Conservation (phyloP, 2,888 invertebrate species). For the Drosophila mulleri region DNA sequence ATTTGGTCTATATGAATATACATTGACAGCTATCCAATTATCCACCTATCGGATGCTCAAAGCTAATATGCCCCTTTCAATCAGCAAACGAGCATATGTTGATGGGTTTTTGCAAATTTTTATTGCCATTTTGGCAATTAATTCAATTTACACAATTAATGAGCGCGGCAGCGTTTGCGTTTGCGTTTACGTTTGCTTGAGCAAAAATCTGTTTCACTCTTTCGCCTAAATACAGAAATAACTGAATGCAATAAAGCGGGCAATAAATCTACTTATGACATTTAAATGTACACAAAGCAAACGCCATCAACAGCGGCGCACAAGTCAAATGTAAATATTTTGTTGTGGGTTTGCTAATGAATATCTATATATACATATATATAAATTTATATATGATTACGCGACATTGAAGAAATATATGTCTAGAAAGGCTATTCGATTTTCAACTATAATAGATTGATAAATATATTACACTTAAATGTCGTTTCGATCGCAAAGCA, state of each 20-base stretch:
- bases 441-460: neutral
- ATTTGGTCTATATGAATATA: no score
- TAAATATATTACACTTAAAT: neutral
- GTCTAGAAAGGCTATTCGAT: neutral
- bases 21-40: no score
- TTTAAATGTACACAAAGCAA: slow-evolving; percentile 63
- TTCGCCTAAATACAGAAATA: slow-evolving; percentile 36
- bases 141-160: slow-evolving; percentile 76
- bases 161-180: slow-evolving; percentile 34
- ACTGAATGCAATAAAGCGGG: slow-evolving; percentile 63
- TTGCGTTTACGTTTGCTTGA: slow-evolving; percentile 27
- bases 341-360: neutral
- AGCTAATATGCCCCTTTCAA: neutral
- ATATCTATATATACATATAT: neutral
- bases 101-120: slow-evolving; percentile 48
- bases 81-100: neutral
- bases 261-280: slow-evolving; percentile 78
- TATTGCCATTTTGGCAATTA: slow-evolving; percentile 63
- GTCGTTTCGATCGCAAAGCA: neutral
- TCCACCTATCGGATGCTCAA: no score
- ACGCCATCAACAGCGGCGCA: slow-evolving; percentile 31
- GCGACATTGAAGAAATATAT: slow-evolving; percentile 7
- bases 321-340: slow-evolving; percentile 20
- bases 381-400: neutral
- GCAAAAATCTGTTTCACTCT: slow-evolving; percentile 18